Base-by-base conservation (phyloP, 2,888 invertebrate species). In the Lordiphosa andalusiaca region DNA sequence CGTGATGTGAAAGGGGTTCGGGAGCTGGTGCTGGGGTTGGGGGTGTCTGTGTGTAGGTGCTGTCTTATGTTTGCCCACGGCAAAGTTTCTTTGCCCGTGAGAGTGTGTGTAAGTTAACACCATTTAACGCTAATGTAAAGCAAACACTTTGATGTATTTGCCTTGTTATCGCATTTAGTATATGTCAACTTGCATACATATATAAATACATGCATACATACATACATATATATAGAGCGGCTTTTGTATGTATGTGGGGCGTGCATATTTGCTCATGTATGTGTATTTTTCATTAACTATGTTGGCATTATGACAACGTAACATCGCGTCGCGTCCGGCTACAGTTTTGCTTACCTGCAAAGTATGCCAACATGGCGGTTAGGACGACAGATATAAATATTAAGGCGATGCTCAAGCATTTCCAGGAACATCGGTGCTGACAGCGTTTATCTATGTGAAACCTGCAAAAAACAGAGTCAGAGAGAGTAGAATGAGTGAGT, bases 341-440 rank as follows among this genome's bases (percentile, higher is more conserved):
- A 36, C 19, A 47, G 51, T 33, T 30, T 5, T 42, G 91, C 93
- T 94, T 92, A 97, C 97, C 95, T 92, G 96, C 96, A 91, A 98
- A 96, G 91, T 97, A 98, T 85, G 96, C 95, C 90, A 97, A 93
- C 94, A 97, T 96, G 78, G 97, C 97, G 86, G 96, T 94, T 87
- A 98, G 93, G 86, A 95, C 94, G 88, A 97, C 95, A 88, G 95
- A 94, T 86, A 98, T 92, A 89, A 97, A 93, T 90, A 98, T 96
- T 91, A 98, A 94, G 86, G 95, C 94, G 90, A 98, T 96, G 90
- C 96, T 96, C 90, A 96, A 94, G 90, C 97, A 98, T 91, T 97
- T 96, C 98, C 98, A 98, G 89, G 97, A 96, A 92, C 98, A 98
- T 82, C 96, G 93, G 90, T 96, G 96, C 90, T 95, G 95, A 91